These are phyloP conservation scores for Agriotes lineatus DNA, from an alignment of 2,888 invertebrate species.

Conservation along the genomic window DNA sequence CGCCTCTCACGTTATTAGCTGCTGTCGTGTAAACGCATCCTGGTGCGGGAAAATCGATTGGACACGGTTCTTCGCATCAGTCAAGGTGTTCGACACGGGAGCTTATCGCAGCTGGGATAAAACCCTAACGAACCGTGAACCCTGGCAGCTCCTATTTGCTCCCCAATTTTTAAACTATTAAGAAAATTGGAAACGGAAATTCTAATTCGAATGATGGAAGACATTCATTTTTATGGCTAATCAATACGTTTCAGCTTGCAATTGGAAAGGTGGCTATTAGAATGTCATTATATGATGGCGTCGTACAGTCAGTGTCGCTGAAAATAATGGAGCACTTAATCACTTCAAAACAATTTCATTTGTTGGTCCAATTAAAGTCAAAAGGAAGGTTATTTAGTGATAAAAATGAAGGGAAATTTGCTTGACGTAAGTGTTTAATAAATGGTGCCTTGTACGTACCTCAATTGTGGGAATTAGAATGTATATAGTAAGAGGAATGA, in stretches of 20 bases:
- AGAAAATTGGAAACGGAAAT: slow-evolving; percentile 47
- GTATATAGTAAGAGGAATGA: no score
- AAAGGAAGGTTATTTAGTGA: no score
- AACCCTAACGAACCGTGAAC: slow-evolving; percentile 50
- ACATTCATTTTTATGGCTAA: background rate
- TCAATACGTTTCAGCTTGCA: background rate
- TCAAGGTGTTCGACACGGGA: slow-evolving; percentile 50
- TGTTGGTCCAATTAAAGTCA: no score
- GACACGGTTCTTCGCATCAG: slow-evolving; percentile 46
- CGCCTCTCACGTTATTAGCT: background rate
- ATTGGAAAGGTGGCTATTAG: no score
- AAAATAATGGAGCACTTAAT: no score
- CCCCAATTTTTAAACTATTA: slow-evolving; percentile 51
- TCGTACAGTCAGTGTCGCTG: no score
- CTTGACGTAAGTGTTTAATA: no score
- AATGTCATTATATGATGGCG: no score
- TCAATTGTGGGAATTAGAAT: no score
- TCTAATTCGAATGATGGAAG: slow-evolving; percentile 34
- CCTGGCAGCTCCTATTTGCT: slow-evolving; percentile 44
- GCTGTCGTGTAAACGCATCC: slow-evolving; percentile 37
- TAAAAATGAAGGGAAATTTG: no score
- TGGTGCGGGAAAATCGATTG: slow-evolving; percentile 44
- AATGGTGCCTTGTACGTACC: no score
- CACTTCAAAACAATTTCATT: no score
- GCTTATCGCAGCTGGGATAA: slow-evolving; percentile 49